Evolutionary conservation across 2,888 invertebrate genomes (phyloP).

Genomic region (Toxonevra muliebris): DNA sequence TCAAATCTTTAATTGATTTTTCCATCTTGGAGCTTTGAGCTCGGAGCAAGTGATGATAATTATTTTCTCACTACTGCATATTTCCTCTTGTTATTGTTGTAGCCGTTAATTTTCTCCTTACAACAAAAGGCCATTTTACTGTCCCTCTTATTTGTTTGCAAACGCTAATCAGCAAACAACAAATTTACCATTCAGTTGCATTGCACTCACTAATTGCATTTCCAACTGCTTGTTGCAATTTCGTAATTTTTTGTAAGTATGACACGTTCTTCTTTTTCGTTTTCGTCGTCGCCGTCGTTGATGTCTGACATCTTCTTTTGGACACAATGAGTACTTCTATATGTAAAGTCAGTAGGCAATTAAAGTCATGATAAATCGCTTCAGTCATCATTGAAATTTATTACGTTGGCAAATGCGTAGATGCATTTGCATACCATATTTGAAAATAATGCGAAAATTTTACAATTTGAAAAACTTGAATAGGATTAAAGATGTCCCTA

Average conservation of each 20-base stretch:
- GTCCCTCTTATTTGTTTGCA: slow-evolving; percentile 37
- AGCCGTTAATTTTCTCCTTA: not conserved
- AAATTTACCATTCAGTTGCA: slow-evolving; percentile 12
- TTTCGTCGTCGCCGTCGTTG: no score
- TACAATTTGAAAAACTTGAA: no score
- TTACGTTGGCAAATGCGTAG: slow-evolving; percentile 19
- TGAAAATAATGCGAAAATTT: no score
- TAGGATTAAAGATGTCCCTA: no score
- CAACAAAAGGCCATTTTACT: slow-evolving; percentile 34
- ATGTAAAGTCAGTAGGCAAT: slow-evolving; percentile 34
- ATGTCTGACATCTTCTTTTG: no score
- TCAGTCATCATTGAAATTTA: slow-evolving; percentile 39
- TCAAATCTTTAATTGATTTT: slow-evolving; percentile 41
- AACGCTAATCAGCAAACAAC: slow-evolving; percentile 30
- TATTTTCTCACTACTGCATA: slow-evolving; percentile 38
- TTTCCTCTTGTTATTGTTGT: no score
- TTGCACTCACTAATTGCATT: slow-evolving; percentile 26
- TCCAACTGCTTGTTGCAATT: slow-evolving; percentile 28
- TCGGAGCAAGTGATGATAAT: slow-evolving; percentile 41
- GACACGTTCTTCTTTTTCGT: no score
- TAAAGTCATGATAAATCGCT: slow-evolving; percentile 43
- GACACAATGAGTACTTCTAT: not conserved
- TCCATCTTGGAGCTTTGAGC: slow-evolving; percentile 24
- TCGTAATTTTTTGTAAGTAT: slow-evolving; percentile 27
- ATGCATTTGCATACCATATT: no score